Base-by-base conservation (phyloP, 1,140 invertebrate genomes). In the Ericerus pela region DNA sequence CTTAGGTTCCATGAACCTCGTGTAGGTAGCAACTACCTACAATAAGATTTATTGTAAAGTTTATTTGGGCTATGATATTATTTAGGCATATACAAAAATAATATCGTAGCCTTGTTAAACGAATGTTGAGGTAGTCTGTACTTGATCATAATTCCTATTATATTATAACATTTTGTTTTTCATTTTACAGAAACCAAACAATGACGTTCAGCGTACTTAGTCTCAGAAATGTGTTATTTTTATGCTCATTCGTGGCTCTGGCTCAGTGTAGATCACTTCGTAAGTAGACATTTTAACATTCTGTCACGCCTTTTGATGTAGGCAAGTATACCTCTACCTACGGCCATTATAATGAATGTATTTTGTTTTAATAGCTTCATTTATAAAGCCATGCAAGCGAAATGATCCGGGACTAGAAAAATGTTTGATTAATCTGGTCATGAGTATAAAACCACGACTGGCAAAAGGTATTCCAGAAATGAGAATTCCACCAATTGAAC, bases 391-490 rank as follows among this genome's bases (percentile, higher is more conserved):
- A 26, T 61, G 60, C 20, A 57, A 58, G 4, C 20, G 58, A 51
- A 36, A 57, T 37, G 58, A 59, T n/a, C 52, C 58, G 1, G 2
- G 43, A 1, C 22, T 61, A 4, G 54, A 59, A n/a, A 37, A 55
- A 11, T 61, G 60, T 22, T 11, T 61, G 27, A 47, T 37, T 4
- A 51, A 53, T 1, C 24, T 59, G 14, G n/a, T 61, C 16, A 41
- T 51, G 3, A 41, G 26, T 11, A 22, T 61, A 14, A 33, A 51
- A 14, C 55, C 58, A 2, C 38, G 41, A 22, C 43, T 57, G 6
- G 30, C 18, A 27, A 57, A 56, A 31, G 60, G 60, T 26, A 57
- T 61, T 16, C 53, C 60, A 16, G 60, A 61, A 55, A 51, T 61
- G 31, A 52, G 54, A 14, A 16, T 61, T 12, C 55, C 58, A 27